Base-by-base conservation (phyloP, 2,113 vertebrate genomes). In the Campylorhamphus procurvoides region DNA sequence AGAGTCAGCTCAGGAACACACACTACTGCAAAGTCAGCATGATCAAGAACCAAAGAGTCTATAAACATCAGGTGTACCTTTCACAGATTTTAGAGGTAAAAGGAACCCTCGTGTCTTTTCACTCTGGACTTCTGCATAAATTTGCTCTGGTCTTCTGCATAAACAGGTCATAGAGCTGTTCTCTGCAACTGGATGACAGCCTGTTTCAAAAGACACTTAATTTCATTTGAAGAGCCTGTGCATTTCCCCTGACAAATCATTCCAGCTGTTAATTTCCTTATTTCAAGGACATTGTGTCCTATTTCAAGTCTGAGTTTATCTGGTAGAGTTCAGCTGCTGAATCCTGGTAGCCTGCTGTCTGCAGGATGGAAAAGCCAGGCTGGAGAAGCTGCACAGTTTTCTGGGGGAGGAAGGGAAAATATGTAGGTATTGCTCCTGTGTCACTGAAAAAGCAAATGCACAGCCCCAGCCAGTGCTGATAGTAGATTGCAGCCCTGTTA, bases 181-280 rank as follows among this genome's bases (percentile, higher is more conserved):
- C 69, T 89, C 47, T 87, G 84, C 35, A 64, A 25, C 58, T 92
- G 59, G 67, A 79, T 88, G 81, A 80, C 31, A 94, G 75, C 79
- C 67, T 66, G 42, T 58, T 83, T 80, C 2, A 2, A 81, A 90
- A 80, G 71, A 49, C 53, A 76, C 58, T 76, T 91, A 93, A 94
- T 94, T 95, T 95, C 28, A 90, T 94, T 94, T 83, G 80, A 77
- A 68, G 31, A 86, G 64, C 55, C 55, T 67, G 24, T 71, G 47
- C 50, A 50, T 89, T 89, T 96, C 79, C 55, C 42, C 63, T 83
- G 75, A 24, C 74, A 86, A 92, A 92, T 90, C 72, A 95, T 77
- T 60, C 42, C 89, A 90, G 80, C 64, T 92, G 50, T 77, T 96
- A 58, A 93, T 86, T 90, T 84, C 83, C 80, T 93, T 81, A 67